A percentile compares a stretch with the other conserved stretches of the same genome.
These are phyloP conservation scores for Seriola rivoliana DNA, from an alignment of 2,113 vertebrate genomes.

Conservation along the genomic window DNA sequence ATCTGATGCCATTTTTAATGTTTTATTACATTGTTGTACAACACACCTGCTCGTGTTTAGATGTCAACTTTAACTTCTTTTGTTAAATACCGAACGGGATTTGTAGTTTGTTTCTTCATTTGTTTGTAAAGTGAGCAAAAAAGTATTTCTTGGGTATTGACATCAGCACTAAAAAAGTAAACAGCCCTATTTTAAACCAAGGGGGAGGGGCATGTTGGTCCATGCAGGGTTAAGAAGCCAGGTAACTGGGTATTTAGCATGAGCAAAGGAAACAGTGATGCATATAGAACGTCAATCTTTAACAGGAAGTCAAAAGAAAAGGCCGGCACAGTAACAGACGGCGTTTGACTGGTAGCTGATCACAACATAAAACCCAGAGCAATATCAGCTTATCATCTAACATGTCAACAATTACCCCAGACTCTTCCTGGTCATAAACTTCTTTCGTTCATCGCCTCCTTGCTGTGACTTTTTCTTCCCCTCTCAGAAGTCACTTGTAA, in stretches of 20 bases:
- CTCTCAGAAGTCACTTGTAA: slow-evolving; percentile 49
- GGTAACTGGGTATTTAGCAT: not conserved
- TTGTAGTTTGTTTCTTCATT: too few relatives aligned
- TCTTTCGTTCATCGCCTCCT: slow-evolving; percentile 30
- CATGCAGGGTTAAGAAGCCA: too few relatives aligned
- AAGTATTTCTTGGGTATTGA: too few relatives aligned
- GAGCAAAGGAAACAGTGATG: not conserved
- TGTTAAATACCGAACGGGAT: too few relatives aligned
- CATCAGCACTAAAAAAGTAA: too few relatives aligned
- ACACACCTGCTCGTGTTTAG: too few relatives aligned
- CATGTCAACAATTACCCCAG: slow-evolving; percentile 54
- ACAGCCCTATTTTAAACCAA: too few relatives aligned
- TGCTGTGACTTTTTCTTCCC: slow-evolving; percentile 34
- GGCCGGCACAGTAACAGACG: not conserved
- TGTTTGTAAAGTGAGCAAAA: too few relatives aligned
- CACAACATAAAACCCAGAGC: slow-evolving; percentile 18
- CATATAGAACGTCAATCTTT: not conserved
- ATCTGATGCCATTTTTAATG: not conserved
- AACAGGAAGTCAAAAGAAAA: slow-evolving; percentile 7
- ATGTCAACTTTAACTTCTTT: not conserved
- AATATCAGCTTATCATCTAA: slow-evolving; percentile 25
- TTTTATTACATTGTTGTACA: not conserved
- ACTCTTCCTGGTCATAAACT: slow-evolving; percentile 36
- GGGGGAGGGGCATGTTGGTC: too few relatives aligned
- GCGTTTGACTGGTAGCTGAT: slow-evolving; percentile 35